These are phyloP conservation scores for Achlya flavicornis DNA, from an alignment of 2,888 invertebrate species.

Conservation along the genomic window DNA sequence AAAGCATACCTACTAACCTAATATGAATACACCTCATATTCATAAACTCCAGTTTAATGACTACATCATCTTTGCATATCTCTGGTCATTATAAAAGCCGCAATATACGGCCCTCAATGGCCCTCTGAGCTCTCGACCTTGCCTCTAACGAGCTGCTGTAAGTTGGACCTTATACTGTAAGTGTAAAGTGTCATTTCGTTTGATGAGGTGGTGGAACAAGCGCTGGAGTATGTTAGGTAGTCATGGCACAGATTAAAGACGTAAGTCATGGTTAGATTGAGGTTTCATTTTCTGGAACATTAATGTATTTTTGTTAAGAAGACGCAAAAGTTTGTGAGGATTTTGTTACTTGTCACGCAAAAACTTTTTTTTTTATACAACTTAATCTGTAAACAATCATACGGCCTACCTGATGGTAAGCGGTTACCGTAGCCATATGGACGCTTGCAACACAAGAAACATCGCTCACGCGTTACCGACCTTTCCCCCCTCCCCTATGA, in stretches of 20 bases:
- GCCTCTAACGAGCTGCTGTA: background rate
- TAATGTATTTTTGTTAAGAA: background rate
- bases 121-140: background rate
- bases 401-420: too few species aligned
- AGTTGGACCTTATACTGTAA: background rate
- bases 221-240: background rate
- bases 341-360: background rate
- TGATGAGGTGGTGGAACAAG: background rate
- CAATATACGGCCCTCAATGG: background rate
- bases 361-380: too few species aligned
- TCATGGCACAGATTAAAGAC: too few species aligned
- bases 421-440: too few species aligned
- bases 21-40: background rate
- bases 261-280: background rate
- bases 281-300: background rate
- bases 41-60: conserved; percentile 2
- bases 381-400: too few species aligned
- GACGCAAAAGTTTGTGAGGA: background rate
- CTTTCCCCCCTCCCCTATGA: too few species aligned
- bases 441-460: too few species aligned
- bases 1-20: background rate
- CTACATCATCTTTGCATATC: background rate
- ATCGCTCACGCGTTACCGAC: too few species aligned
- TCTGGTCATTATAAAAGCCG: conserved; percentile 4
- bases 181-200: background rate